Evolutionary conservation across 2,888 invertebrate genomes (phyloP), one percentile per base, ranked within the genome.

Genomic region (Scaptomyza caliginosa): DNA sequence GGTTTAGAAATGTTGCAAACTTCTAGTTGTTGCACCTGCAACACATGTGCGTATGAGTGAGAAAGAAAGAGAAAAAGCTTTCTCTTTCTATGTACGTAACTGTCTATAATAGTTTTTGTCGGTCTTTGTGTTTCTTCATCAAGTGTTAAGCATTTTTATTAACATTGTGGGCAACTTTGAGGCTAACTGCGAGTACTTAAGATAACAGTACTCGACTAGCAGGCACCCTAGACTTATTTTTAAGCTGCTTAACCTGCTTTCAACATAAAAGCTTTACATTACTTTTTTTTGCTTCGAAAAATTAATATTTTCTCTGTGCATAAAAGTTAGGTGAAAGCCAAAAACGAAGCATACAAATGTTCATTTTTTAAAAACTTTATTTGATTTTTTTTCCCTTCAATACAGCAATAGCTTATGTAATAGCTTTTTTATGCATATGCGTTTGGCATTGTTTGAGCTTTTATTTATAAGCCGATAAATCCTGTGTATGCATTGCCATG

Each of bases 111-210:
- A 30, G 11, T 30, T 42, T 21, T 17, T 26, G 21, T 45, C 32
- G 45, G 30, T 45, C 55, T 71, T 69, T 78, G 67, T 56, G 40
- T 46, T 58, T 56, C 48, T 51, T 58, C 68, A 82, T 54, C 58
- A 64, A 58, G 69, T 67, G 68, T 74, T 34, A 71, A 64, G 78
- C 67, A 66, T 74, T 70, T 77, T 77, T 79, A 63, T 67, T 60
- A 74, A 54, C 51, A 68, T 59, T 68, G 39, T 45, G 38, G 43
- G 36, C 7, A 10, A 40, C 58, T 49, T 60, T 24, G 49, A 17
- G 30, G 46, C 23, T 42, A 42, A 28, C 58, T 21, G 16, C 32
- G 23, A 51, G 21, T 32, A 24, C 23, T 26, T 48, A 52, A 48
- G 6, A 28, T 13, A 28, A 42, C 34, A 30, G 46, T 21, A 23